phyloP scores from a whole-genome alignment of 2,113 vertebrate genomes.

The Lontra canadensis region DNA sequence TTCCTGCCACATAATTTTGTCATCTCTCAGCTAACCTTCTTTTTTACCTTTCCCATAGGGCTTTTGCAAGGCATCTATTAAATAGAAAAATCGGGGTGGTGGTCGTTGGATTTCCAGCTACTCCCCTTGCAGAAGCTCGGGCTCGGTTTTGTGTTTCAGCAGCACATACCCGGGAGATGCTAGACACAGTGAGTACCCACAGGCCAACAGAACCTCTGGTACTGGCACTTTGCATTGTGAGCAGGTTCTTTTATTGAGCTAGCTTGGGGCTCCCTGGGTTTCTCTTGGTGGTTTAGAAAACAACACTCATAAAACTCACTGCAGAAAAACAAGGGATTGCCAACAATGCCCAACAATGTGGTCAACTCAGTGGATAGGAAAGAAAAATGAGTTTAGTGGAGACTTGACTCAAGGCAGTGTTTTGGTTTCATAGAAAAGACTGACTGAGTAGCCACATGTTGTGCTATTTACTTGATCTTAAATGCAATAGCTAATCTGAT shows the following conservation, averaged over 20 bases:
- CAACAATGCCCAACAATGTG: not conserved
- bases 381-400: constrained; percentile 39
- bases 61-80: constrained; percentile 92
- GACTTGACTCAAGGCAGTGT: not conserved
- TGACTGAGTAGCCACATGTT: not conserved
- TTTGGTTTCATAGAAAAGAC: constrained; percentile 21
- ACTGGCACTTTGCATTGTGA: constrained; percentile 12
- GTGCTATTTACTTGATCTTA: not conserved
- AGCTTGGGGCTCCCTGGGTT: not conserved
- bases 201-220: not conserved
- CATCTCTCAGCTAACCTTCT: not conserved
- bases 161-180: constrained; percentile 90
- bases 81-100: constrained; percentile 92
- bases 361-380: not conserved
- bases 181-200: constrained; percentile 89
- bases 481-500: not conserved
- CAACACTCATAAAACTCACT: not conserved
- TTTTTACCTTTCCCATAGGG: constrained; percentile 81
- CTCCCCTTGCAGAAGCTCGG: constrained; percentile 91
- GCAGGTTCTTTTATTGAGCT: not conserved
- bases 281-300: not conserved
- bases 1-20: not conserved
- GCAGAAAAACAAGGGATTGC: not conserved
- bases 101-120: constrained; percentile 96
- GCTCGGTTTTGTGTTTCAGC: constrained; percentile 95